Conservation (phyloP, 1,140 invertebrate species). For the Galleria mellonella region DNA sequence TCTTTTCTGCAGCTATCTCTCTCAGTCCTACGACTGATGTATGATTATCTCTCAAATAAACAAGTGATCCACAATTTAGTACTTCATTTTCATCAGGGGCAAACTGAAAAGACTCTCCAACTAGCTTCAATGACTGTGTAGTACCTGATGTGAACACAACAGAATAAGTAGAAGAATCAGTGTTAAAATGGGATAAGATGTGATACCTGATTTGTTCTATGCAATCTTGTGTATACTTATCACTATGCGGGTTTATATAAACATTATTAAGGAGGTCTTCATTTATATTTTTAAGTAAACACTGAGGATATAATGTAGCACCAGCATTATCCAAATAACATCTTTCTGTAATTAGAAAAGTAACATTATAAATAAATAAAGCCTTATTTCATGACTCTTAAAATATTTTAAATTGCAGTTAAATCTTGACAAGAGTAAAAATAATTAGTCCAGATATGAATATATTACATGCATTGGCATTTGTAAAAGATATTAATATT, state of each 20-base stretch:
- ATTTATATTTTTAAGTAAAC: conserved; percentile 81
- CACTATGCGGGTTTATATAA: conserved; percentile 93
- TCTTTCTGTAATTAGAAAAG: conserved; percentile 74
- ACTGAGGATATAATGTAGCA: conserved; percentile 86
- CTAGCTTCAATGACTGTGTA: conserved; percentile 87
- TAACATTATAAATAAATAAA: conserved; percentile 7
- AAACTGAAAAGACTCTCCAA: conserved; percentile 89
- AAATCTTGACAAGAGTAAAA: too few species aligned
- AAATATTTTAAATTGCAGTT: neutral
- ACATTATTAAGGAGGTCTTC: conserved; percentile 81
- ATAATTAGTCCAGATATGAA: too few species aligned
- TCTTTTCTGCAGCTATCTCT: conserved; percentile 75
- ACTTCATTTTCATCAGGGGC: conserved; percentile 19
- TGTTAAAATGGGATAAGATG: conserved; percentile 90
- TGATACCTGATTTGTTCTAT: conserved; percentile 88
- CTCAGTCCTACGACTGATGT: conserved; percentile 96
- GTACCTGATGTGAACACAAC: conserved; percentile 95
- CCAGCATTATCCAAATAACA: conserved; percentile 95
- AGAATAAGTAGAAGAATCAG: conserved; percentile 85
- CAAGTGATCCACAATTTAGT: conserved; percentile 77
- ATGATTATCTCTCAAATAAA: conserved; percentile 93
- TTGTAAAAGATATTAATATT: too few species aligned
- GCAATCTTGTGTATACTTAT: conserved; percentile 84
- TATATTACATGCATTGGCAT: too few species aligned
- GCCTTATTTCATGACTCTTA: neutral